Evolutionary conservation across 2,113 vertebrate species (phyloP).

Genomic region (Aplodontia rufa): DNA sequence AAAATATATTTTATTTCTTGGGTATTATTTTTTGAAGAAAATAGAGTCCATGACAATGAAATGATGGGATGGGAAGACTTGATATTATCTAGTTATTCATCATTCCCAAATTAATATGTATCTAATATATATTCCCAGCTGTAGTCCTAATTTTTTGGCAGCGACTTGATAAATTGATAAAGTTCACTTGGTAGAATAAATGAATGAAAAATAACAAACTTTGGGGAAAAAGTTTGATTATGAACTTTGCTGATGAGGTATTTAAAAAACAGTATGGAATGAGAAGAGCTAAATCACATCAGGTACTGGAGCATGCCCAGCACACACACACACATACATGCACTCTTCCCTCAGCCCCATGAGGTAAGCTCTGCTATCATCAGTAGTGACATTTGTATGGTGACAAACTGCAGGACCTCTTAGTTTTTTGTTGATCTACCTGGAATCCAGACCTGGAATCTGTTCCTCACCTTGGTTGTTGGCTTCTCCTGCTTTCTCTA

Average conservation of each 20-base stretch:
- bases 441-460: neutral
- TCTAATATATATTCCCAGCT: neutral
- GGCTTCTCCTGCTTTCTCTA: neutral
- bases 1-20: neutral
- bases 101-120: neutral
- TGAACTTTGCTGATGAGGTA: neutral
- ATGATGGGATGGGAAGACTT: neutral
- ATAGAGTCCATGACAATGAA: neutral
- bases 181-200: neutral
- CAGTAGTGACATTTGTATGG: neutral
- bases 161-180: neutral
- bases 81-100: neutral
- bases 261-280: neutral
- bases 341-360: neutral
- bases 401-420: neutral
- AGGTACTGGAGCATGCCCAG: too few species aligned
- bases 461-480: neutral
- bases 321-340: too few species aligned
- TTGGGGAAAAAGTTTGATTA: neutral
- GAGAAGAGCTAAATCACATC: neutral
- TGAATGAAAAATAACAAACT: neutral
- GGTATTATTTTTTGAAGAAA: neutral
- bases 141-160: neutral
- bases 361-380: neutral
- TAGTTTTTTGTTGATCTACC: neutral